A percentile compares a stretch with the other conserved stretches of the same genome.
phyloP scores from a whole-genome alignment of 2,888 invertebrate genomes.

The Eupelmus urozonus region DNA sequence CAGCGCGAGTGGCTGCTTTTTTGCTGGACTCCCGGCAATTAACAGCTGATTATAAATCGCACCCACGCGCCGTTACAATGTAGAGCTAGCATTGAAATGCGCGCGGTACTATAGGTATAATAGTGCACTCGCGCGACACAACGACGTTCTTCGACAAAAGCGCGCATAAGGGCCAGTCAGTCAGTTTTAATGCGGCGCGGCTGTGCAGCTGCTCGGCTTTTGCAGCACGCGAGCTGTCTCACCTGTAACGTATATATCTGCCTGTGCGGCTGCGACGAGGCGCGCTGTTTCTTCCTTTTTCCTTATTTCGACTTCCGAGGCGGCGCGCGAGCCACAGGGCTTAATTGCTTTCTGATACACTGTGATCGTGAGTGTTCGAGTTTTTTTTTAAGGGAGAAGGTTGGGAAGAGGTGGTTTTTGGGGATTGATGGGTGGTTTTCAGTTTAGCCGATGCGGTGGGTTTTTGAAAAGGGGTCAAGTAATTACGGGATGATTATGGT shows the following conservation, averaged over 20 bases:
- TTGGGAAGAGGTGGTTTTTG: no score
- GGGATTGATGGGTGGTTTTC: no score
- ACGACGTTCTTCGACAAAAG: no score
- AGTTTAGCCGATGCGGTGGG: no score
- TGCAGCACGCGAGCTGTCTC: conserved; percentile 74
- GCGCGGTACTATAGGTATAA: not conserved
- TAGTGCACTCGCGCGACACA: no score
- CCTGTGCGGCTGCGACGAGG: conserved; percentile 27
- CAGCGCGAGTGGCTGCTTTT: no score
- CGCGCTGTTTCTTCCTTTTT: conserved; percentile 19
- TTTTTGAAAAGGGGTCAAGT: no score
- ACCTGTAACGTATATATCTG: conserved; percentile 73
- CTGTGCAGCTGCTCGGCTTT: conserved; percentile 66
- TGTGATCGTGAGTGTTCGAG: not conserved
- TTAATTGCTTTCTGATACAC: conserved; percentile 54
- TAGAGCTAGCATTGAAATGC: not conserved
- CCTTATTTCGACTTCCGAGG: conserved; percentile 13
- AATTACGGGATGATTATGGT: no score
- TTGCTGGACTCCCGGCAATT: conserved; percentile 19
- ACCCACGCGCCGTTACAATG: no score
- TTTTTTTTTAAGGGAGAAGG: conserved; percentile 5
- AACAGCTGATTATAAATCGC: conserved; percentile 14
- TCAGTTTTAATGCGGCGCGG: not conserved
- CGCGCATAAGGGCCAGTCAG: not conserved
- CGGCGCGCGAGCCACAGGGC: conserved; percentile 58